A percentile compares a stretch with the other conserved stretches of the same genome.
These are phyloP conservation scores for Vanessa cardui DNA, from an alignment of 2,888 invertebrate species.

Conservation along the genomic window DNA sequence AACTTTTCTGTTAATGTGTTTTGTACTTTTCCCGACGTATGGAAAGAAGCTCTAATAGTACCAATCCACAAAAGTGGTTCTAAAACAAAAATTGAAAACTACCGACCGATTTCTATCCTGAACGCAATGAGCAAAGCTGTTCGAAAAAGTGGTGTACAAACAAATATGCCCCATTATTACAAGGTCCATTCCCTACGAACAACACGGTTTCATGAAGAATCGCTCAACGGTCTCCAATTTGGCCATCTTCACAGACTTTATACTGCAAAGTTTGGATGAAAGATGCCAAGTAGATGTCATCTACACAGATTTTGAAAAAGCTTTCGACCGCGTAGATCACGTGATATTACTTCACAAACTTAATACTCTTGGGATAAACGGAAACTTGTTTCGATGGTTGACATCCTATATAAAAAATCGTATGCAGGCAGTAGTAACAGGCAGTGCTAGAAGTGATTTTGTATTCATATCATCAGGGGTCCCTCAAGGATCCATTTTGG, in stretches of 20 bases:
- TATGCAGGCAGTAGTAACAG: conserved; percentile 24
- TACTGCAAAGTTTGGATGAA: conserved; percentile 9
- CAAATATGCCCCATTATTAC: background rate
- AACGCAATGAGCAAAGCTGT: conserved; percentile 13
- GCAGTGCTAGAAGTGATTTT: conserved; percentile 23
- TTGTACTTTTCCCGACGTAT: conserved; percentile 12
- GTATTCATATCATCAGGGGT: conserved; percentile 37
- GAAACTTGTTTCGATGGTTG: conserved; percentile 34
- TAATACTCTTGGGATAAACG: conserved; percentile 26
- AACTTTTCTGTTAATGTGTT: conserved; percentile 6
- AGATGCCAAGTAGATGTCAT: conserved; percentile 14
- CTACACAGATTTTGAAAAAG: conserved; percentile 15
- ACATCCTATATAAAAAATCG: conserved; percentile 34
- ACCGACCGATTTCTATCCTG: conserved; percentile 20
- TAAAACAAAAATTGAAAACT: conserved; percentile 22
- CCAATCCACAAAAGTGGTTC: conserved; percentile 28
- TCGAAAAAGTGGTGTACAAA: conserved; percentile 18
- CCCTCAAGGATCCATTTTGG: conserved; percentile 42
- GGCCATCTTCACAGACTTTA: conserved; percentile 2
- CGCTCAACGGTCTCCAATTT: conserved; percentile 36
- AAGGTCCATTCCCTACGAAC: conserved; percentile 1
- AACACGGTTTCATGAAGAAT: conserved; percentile 33
- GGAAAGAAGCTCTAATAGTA: conserved; percentile 22
- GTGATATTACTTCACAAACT: conserved; percentile 31
- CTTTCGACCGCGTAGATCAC: conserved; percentile 17